Conservation (phyloP, 2,797 vertebrate species). For the Enteromius argenteus region DNA sequence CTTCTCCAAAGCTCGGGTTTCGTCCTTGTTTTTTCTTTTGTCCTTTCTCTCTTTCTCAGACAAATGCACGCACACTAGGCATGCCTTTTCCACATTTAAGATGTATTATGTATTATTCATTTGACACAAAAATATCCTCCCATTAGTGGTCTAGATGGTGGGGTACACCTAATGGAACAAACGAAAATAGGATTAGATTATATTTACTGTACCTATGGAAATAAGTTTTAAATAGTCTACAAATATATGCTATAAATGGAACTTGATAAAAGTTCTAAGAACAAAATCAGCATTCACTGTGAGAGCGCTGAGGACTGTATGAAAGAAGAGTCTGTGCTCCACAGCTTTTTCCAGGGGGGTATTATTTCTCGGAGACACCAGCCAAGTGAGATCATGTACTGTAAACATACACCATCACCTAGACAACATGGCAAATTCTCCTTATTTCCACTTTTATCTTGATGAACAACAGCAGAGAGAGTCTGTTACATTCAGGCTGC, state of each 20-base stretch:
- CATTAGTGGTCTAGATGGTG: not conserved
- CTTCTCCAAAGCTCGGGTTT: conserved; percentile 44
- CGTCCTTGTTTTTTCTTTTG: not conserved
- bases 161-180: not conserved
- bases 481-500: conserved; percentile 1
- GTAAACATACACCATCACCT: conserved; percentile 74
- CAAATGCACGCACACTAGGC: too few species aligned
- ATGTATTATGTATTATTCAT: not conserved
- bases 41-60: not conserved
- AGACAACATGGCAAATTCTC: conserved; percentile 66
- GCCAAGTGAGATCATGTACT: conserved; percentile 64
- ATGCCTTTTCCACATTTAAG: not conserved
- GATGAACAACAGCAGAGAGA: not conserved
- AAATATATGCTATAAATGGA: not conserved
- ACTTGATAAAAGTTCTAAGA: conserved; percentile 10
- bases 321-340: conserved; percentile 64
- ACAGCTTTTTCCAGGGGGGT: conserved; percentile 61
- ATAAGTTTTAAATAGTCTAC: not conserved
- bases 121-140: not conserved
- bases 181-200: not conserved
- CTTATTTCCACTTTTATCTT: conserved; percentile 20
- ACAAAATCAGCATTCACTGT: conserved; percentile 58
- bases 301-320: conserved; percentile 50
- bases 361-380: conserved; percentile 67
- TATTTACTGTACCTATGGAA: not conserved